phyloP scores from a whole-genome alignment of 2,113 vertebrate genomes.

The Proterorhinus semilunaris region DNA sequence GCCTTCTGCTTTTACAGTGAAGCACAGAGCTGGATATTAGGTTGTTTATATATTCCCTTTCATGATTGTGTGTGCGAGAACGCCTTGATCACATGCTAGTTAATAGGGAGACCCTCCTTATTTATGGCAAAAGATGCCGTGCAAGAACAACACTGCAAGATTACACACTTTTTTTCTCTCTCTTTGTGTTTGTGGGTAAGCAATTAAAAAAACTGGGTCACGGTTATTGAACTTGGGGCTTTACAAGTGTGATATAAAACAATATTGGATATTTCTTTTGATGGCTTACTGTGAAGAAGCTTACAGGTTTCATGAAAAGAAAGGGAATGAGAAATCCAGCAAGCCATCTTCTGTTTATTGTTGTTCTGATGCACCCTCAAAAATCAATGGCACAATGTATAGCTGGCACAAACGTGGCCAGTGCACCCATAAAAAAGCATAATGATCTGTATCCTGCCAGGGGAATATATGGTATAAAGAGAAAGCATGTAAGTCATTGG shows the following conservation, averaged over 20 bases:
- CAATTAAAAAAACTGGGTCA: conserved; percentile 82
- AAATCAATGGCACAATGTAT: conserved; percentile 33
- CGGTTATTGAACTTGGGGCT: conserved; percentile 68
- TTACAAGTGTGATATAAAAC: conserved; percentile 49
- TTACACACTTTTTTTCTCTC: conserved; percentile 61
- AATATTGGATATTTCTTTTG: conserved; percentile 60
- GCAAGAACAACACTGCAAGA: conserved; percentile 66
- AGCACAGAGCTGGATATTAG: conserved; percentile 56
- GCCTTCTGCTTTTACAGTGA: conserved; percentile 56
- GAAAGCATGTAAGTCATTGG: conserved; percentile 25
- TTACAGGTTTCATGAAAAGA: conserved; percentile 40
- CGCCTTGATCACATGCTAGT: conserved; percentile 72
- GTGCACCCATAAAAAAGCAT: conserved; percentile 20
- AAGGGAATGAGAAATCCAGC: conserved; percentile 29
- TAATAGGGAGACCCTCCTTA: conserved; percentile 67
- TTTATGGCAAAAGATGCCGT: conserved; percentile 60
- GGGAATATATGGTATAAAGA: conserved; percentile 4
- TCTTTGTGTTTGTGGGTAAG: conserved; percentile 74
- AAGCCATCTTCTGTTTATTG: conserved; percentile 44
- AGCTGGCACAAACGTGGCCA: conserved; percentile 33
- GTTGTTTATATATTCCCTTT: conserved; percentile 73
- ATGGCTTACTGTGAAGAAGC: conserved; percentile 35
- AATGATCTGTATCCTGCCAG: conserved; percentile 2
- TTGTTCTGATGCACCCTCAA: conserved; percentile 37
- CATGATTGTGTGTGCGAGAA: conserved; percentile 68